Base-by-base conservation (phyloP, 53 echinoderm and acorn worm species). In the Crossaster papposus region DNA sequence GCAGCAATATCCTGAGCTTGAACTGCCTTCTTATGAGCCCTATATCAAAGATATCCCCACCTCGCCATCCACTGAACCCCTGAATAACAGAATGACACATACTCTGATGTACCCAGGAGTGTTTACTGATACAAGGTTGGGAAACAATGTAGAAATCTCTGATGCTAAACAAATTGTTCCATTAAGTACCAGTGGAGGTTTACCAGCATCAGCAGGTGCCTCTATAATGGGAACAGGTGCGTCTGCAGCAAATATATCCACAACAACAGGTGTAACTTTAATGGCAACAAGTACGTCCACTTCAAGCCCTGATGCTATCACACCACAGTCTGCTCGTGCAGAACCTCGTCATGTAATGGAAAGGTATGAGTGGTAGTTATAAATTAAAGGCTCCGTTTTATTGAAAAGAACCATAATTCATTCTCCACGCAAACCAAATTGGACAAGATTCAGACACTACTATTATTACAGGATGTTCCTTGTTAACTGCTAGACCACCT, bases 1-100 rank as follows among this genome's bases (percentile, higher is more conserved):
- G 89, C 71, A 88, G 58, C 79, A 88, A 22, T 96, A 96, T 35
- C 96, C 96, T 13, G 85, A 92, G 38, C 84, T 93, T 0, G 71
- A 91, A 36, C 89, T 94, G 22, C 94, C 96, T 0, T 51, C 77
- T 2, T 92, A 93, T 71, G 91, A 91, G 30, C 94, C 93, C 0
- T 92, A 94, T 58, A n/a, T 77, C 63, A 36, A 36, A 15, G 77
- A 86, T 4, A 44, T 7, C 2, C 1, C 30, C 44, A 8, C 68
- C 26, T 17, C 32, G 2, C 2, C 52, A 0, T 79, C 54, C 14
- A 80, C 80, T 0, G 5, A 2, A 73, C 73, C 85, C 73, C 0
- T 17, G 32, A 4, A 52, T 33, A 23, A 73, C 28, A 54, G 30
- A 23, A 17, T 30, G 72, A 70, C 53, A n/a, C 3, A 38, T 54